Evolutionary conservation across 2,113 vertebrate species (phyloP).

Genomic region (Centropristis striata): DNA sequence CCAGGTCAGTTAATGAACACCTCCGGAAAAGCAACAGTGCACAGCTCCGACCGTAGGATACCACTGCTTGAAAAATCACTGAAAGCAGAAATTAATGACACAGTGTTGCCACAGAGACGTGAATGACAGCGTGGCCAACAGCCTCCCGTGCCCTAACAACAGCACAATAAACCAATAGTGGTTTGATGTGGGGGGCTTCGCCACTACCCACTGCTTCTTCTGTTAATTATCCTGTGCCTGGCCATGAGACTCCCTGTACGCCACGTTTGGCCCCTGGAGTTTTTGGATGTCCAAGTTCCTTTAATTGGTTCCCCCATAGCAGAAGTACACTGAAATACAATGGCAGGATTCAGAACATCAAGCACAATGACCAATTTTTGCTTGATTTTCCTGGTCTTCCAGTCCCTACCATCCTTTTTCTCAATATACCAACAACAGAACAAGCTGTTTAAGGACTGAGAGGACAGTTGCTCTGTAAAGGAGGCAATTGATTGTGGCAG

Average conservation of each 20-base stretch:
- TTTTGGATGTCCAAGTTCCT: constrained; percentile 53
- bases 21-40: constrained; percentile 37
- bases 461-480: constrained; percentile 36
- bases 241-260: constrained; percentile 33
- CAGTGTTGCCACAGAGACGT: constrained; percentile 35
- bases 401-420: constrained; percentile 26
- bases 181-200: constrained; percentile 48
- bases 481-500: constrained; percentile 59
- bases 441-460: constrained; percentile 10
- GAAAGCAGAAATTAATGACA: constrained; percentile 66
- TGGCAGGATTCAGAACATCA: constrained; percentile 66
- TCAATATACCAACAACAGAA: constrained; percentile 58
- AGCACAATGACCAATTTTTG: constrained; percentile 74
- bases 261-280: constrained; percentile 56
- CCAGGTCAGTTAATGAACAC: constrained; percentile 71
- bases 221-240: constrained; percentile 67
- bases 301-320: constrained; percentile 78
- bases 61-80: constrained; percentile 21
- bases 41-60: constrained; percentile 13
- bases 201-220: constrained; percentile 36
- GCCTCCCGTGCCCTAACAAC: constrained; percentile 28
- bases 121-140: constrained; percentile 38
- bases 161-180: constrained; percentile 32
- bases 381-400: constrained; percentile 66
- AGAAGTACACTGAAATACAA: constrained; percentile 60